Evolutionary conservation across 2,113 vertebrate species (phyloP).

Genomic region (Trochalopteron elliotii): DNA sequence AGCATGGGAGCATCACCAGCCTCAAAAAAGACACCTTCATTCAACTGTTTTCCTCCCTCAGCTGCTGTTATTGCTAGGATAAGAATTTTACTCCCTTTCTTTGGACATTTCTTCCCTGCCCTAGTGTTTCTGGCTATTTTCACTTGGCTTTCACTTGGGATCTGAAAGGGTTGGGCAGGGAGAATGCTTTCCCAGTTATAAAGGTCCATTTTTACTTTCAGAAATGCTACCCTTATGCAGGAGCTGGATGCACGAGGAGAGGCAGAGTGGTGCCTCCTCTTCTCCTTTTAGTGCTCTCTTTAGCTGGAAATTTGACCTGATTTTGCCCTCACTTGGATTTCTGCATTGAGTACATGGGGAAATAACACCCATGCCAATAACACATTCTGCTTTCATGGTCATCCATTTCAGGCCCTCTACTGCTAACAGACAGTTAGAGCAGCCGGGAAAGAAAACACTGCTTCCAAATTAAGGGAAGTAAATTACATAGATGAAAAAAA

Average conservation of each 20-base stretch:
- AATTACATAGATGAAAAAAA: not conserved
- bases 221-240: not conserved
- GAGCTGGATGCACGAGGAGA: not conserved
- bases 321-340: not conserved
- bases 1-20: not conserved
- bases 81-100: not conserved
- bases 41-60: not conserved
- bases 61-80: not conserved
- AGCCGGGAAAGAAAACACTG: not conserved
- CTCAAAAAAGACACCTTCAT: not conserved
- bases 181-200: not conserved
- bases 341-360: not conserved
- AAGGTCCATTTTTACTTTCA: not conserved
- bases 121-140: not conserved
- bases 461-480: not conserved
- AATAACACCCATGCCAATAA: not conserved
- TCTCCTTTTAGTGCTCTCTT: not conserved
- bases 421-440: not conserved
- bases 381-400: not conserved
- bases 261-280: not conserved
- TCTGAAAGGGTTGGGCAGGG: not conserved
- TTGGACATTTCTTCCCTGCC: not conserved
- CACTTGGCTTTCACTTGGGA: not conserved
- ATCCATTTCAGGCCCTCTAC: not conserved
- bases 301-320: not conserved